Evolutionary conservation across 2,797 vertebrate species (phyloP).

Genomic region (Chelon auratus): DNA sequence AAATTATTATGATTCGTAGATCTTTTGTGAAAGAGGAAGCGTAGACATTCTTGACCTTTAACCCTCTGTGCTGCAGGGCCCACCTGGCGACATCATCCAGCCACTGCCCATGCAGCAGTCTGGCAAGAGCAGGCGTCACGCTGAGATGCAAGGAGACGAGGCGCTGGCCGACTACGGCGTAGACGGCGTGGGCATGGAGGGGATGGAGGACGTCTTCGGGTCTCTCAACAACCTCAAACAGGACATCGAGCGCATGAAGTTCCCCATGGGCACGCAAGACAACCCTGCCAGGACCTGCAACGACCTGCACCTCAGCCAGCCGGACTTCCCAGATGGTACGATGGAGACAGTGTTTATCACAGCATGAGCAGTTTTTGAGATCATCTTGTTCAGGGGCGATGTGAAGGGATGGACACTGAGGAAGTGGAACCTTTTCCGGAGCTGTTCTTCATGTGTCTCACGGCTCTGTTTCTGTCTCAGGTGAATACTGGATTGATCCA

Average conservation of each 20-base stretch:
- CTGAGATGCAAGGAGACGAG: slow-evolving; percentile 88
- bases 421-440: background rate
- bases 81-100: slow-evolving; percentile 94
- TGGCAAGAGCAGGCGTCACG: slow-evolving; percentile 86
- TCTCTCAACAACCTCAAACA: slow-evolving; percentile 96
- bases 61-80: slow-evolving; percentile 85
- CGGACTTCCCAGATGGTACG: slow-evolving; percentile 95
- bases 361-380: background rate
- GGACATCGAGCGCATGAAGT: slow-evolving; percentile 98
- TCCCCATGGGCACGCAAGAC: slow-evolving; percentile 94
- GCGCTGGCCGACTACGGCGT: slow-evolving; percentile 87
- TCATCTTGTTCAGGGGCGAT: background rate
- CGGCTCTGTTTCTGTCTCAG: slow-evolving; percentile 74
- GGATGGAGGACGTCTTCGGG: slow-evolving; percentile 95
- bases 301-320: slow-evolving; percentile 95
- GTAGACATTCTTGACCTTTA: background rate
- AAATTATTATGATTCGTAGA: no score
- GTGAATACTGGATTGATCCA: slow-evolving; percentile 98
- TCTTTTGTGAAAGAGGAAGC: no score
- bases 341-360: background rate
- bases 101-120: slow-evolving; percentile 92
- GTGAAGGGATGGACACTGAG: slow-evolving; percentile 3
- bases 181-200: slow-evolving; percentile 84
- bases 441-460: slow-evolving; percentile 28
- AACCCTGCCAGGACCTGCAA: slow-evolving; percentile 97